Conservation (phyloP, 2,113 vertebrate genomes). For the Hiodon tergisus region DNA sequence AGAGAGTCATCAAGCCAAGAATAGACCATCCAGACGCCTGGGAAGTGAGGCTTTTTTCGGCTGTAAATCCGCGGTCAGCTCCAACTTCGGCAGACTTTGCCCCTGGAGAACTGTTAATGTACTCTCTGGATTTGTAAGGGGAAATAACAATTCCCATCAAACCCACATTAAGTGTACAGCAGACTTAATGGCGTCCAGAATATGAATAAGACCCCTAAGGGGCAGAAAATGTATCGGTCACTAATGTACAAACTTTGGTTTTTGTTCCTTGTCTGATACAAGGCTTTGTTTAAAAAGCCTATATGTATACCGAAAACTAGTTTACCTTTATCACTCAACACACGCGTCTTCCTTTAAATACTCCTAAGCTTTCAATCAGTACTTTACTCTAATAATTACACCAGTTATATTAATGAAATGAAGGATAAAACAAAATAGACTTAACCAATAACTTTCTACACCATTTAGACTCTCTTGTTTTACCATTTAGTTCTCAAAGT, state of each 20-base stretch:
- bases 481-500: too few relatives aligned
- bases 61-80: conserved; percentile 3
- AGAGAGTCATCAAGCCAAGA: not conserved
- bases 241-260: not conserved
- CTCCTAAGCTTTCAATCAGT: too few relatives aligned
- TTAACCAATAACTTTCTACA: too few relatives aligned
- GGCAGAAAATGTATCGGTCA: not conserved
- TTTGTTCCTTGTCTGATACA: not conserved
- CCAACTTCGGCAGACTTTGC: not conserved
- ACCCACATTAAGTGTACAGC: not conserved
- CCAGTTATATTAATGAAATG: too few relatives aligned
- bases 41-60: not conserved
- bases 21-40: conserved; percentile 1
- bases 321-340: too few relatives aligned
- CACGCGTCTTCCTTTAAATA: too few relatives aligned
- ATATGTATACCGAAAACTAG: not conserved
- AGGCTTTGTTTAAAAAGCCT: not conserved
- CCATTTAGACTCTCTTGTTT: too few relatives aligned
- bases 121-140: too few relatives aligned
- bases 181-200: not conserved
- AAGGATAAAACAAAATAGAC: too few relatives aligned
- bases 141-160: not conserved
- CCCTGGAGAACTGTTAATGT: not conserved
- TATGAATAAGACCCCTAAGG: not conserved
- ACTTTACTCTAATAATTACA: too few relatives aligned